Evolutionary conservation across 2,888 invertebrate genomes (phyloP).

Genomic region (Ephialtes manifestator): DNA sequence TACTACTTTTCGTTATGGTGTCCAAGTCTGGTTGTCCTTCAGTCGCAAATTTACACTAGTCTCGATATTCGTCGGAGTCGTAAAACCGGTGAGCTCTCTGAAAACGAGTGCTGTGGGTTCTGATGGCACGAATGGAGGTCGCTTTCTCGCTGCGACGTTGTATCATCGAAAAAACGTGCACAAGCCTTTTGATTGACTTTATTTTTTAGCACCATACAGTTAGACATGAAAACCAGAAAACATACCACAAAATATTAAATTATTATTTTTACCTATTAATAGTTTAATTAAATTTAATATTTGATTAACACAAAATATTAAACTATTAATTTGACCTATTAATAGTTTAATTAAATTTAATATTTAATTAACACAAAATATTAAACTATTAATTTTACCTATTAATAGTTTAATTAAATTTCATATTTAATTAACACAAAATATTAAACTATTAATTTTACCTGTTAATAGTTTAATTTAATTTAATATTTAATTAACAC

Average conservation of each 20-base stretch:
- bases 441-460: no score
- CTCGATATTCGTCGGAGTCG: neutral
- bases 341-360: no score
- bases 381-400: no score
- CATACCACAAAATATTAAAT: neutral
- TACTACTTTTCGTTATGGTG: slow-evolving; percentile 3
- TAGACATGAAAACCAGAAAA: neutral
- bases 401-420: no score
- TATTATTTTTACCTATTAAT: neutral
- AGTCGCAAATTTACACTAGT: neutral
- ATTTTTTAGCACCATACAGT: neutral
- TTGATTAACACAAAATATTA: no score
- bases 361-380: no score
- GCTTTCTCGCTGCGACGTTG: slow-evolving; percentile 47
- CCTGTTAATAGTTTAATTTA: no score
- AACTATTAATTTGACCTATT: no score
- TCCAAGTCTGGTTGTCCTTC: slow-evolving; percentile 6
- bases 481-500: no score
- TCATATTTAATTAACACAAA: no score
- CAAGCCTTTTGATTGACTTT: neutral
- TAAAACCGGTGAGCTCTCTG: slow-evolving; percentile 1
- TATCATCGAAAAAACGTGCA: neutral
- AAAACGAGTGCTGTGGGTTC: slow-evolving; percentile 10
- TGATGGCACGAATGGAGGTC: slow-evolving; percentile 52
- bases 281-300: no score